Base-by-base conservation (phyloP, 2,888 invertebrate species). In the Cheilosia variabilis region DNA sequence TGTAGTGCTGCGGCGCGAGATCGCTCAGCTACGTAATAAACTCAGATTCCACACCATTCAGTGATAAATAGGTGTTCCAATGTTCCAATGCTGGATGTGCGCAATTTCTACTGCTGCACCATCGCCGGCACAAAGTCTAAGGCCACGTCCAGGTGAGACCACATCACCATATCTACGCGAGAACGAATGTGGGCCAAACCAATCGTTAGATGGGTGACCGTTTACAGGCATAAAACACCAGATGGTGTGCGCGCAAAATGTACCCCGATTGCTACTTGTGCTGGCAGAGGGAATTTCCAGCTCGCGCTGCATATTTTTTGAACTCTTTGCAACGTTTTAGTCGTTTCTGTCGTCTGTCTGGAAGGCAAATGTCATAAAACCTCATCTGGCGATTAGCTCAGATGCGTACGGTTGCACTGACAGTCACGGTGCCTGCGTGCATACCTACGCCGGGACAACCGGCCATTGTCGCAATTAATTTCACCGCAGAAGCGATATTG, bases 191-290 rank as follows among this genome's bases (percentile, higher is more conserved):
- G 73, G 84, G 84, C 65, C 84, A 84, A 80, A 50, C 47, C 41
- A 69, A 75, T 84, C 79, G 80, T 84, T 84, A 79, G 84, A 84
- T 80, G 75, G 75, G 80, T 60, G 84, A 75, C 75, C 84, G 84
- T 80, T 84, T 79, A 65, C 65, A 79, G 75, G 41, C 71, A 84
- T 71, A 80, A 62, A 80, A 84, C 80, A 84, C 84, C 75, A 84
- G 79, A 80, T 84, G 75, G 84, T 84, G 65, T 15, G 71, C 24
- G 69, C 19, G 71, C 37, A 27, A 73, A 45, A 79, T 60, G 66
- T 75, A 75, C 80, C 80, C 80, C 52, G 71, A 84, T 80, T 84
- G 80, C 79, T 65, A 55, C 65, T 84, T 84, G 62, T 27, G 62
- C 34, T n/a, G 15, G 24, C 34, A 10, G 15, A 15, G 60, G 71